A percentile compares a stretch with the other conserved stretches of the same genome.
Evolutionary conservation across 1,140 invertebrate genomes (phyloP).

Genomic region (Meloidogyne floridensis): DNA sequence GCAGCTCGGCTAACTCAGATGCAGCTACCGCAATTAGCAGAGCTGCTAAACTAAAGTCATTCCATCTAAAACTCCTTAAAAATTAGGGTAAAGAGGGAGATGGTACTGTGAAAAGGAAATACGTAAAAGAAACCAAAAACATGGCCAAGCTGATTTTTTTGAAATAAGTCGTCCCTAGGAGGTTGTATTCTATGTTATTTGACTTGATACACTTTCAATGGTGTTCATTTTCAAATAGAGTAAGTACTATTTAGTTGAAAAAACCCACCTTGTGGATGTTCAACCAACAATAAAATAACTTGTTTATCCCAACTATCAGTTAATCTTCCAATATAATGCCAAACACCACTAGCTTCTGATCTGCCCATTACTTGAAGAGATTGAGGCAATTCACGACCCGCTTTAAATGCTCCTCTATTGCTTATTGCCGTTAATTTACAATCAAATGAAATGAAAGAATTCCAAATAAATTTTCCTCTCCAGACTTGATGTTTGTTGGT

Average conservation of each 20-base stretch:
- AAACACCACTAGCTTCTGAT: constrained; percentile 20
- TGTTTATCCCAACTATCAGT: constrained; percentile 28
- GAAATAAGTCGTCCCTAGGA: no score
- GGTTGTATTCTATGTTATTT: no score
- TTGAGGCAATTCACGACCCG: constrained; percentile 2
- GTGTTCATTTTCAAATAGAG: no score
- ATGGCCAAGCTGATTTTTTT: no score
- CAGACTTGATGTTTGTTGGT: neutral
- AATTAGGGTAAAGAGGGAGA: no score
- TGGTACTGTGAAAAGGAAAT: no score
- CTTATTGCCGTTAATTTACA: constrained; percentile 18
- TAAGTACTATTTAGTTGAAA: neutral
- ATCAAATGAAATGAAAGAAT: neutral
- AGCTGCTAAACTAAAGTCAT: no score
- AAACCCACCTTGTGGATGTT: constrained; percentile 16
- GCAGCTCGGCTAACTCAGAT: no score
- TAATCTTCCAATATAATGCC: constrained; percentile 17
- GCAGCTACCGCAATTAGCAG: no score
- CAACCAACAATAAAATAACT: constrained; percentile 14
- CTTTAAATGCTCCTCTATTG: constrained; percentile 12
- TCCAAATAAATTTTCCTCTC: constrained; percentile 17
- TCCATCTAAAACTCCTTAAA: no score
- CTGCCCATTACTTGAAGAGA: constrained; percentile 5
- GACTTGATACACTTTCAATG: no score
- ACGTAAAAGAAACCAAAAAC: no score